Base-by-base conservation (phyloP, 2,888 invertebrate genomes). In the Diadromus collaris region DNA sequence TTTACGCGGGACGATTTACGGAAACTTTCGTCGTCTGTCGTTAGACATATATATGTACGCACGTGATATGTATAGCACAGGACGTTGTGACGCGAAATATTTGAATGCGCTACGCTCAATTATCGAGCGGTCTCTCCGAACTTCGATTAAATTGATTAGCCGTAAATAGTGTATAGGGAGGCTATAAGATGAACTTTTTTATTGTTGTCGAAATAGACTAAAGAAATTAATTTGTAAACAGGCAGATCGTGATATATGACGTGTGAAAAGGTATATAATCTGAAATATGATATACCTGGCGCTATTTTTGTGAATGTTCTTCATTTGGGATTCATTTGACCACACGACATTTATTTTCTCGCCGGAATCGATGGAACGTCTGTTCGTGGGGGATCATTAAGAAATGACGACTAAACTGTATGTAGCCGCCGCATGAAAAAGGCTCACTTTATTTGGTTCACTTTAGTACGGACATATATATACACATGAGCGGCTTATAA, bases 1-100 rank as follows among this genome's bases (percentile, higher is more conserved):
- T 69, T 64, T 56, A 54, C 48, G 32, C 51, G 54, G 61, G 38
- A 69, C 69, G 34, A 58, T 73, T 44, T 69, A 44, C 73, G 72
- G 38, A 29, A 68, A 76, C 34, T 56, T 56, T 41, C 41, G 54
- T 73, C 60, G 60, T 46, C 58, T 60, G 56, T 58, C 32, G 10
- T 44, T 48, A 32, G 24, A 54, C 4, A 27, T 44, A 41, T 58
- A 58, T 29, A 56, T 58, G 29, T 56, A 65, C 3, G 13, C 3
- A 41, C 5, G 38, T 38, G 1, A 41, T 7, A 24, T 41, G 16
- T 13, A 32, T 10, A 46, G 60, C 9, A 34, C 32, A 6, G 24
- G 21, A 32, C 46, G 69, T 5, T 41, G 29, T 56, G 56, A 69
- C 46, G 69, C 58, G 69, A 69, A 69, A 60, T 69, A 69, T 69